Evolutionary conservation across 2,888 invertebrate genomes (phyloP), one percentile per base, ranked within the genome.

Genomic region (Netelia virgata): DNA sequence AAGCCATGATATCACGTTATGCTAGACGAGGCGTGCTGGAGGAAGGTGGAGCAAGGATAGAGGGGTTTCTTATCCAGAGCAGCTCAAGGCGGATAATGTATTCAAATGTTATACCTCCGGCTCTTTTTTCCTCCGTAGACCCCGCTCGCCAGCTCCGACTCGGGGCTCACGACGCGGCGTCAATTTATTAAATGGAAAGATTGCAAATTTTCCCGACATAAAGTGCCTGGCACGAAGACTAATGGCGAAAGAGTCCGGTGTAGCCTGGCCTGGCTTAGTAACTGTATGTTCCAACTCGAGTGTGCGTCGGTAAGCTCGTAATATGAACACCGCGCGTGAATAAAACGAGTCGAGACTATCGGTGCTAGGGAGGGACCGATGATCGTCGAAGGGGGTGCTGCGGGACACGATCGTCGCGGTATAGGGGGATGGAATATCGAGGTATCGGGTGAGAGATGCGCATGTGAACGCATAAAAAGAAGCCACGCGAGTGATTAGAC

Each of bases 151-250:
- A 20, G 69, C 55, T 41, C 20, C 23, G 61, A 20, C 75, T 63
- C 69, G 59, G 68, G 43, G 75, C 63, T 87, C 70, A 82, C 73
- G 82, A 87, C 70, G 82, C 70, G 82, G 88, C 91, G 91, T 91
- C 93, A 92, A 92, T 93, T 93, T 93, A 93, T 93, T 93, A 93
- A 93, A 93, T 93, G 92, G 92, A 93, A 92, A 93, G 93, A 93
- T 93, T 93, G 93, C 93, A 93, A 93, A 93, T 93, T 93, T 50
- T 92, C 91, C 91, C 90, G 92, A 92, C 93, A 92, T 92, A 92
- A 93, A 93, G 91, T 92, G 92, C 92, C 91, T 88, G 90, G 89
- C 90, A 89, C 47, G 89, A 91, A 91, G 92, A 92, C 92, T 93
- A 93, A 93, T 93, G 93, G 92, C 88, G 90, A 87, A 89, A 86